Base-by-base conservation (phyloP, 2,888 invertebrate genomes). In the Agriopis aurantiaria region DNA sequence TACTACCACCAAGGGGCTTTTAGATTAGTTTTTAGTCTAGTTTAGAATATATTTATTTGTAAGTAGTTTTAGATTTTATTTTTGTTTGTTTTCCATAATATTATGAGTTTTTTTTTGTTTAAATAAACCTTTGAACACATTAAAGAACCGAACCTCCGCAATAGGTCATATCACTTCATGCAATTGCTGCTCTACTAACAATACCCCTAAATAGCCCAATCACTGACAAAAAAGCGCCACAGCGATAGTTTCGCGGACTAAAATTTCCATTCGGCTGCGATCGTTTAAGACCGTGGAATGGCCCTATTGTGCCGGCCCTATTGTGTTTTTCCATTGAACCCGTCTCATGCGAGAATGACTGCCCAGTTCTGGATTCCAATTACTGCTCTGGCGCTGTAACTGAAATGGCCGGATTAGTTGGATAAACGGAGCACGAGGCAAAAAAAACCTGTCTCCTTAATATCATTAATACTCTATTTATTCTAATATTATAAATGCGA, bases 271-370 rank as follows among this genome's bases (percentile, higher is more conserved):
- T 91, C 85, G 84, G 85, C 86, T 80, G 82, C 79, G 86, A 86
- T 78, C 92, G 85, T 91, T 92, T 92, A 91, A 91, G 90, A 87
- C 84, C 88, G 82, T 82, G 88, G 86, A 90, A 91, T 88, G 83
- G 85, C 73, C 75, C 88, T 77, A 93, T 93, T 93, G 92, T 93
- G 80, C 81, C 68, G 76, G 72, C 45, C 65, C 89, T 80, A 93
- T 93, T 93, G 92, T 93, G 86, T 91, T 92, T 91, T 91, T 90
- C 88, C 87, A 91, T 91, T 88, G 93, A 87, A 87, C 88, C 79
- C 82, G 85, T 86, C 85, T 89, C 90, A 88, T 90, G 85, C 86
- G 86, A 82, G 85, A 74, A 85, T 81, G 82, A 83, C 80, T 75
- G 80, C 79, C 76, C 79, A 81, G 84, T 84, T 86, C 81, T 84